Conservation (phyloP, 2,797 vertebrate genomes). For the Phoeniculus purpureus region DNA sequence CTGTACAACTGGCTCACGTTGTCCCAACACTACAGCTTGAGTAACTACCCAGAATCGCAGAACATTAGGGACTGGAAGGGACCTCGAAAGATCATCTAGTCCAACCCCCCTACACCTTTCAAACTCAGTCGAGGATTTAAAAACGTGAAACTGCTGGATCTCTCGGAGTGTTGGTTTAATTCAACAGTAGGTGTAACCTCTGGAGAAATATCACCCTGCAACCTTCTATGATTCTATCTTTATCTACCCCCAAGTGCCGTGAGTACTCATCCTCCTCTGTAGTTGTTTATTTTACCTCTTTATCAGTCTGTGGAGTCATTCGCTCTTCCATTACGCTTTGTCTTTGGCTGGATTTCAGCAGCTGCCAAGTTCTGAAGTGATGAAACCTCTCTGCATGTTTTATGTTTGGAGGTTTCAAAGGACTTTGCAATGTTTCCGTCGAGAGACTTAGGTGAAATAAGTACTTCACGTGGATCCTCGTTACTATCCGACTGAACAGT, state of each 20-base stretch:
- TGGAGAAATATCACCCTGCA: background rate
- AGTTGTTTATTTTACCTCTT: conserved; percentile 71
- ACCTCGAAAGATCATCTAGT: too few relatives aligned
- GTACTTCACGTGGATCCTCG: conserved; percentile 39
- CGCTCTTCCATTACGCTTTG: background rate
- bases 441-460: conserved; percentile 17
- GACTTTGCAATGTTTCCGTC: conserved; percentile 44
- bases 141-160: conserved; percentile 6
- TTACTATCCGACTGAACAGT: conserved; percentile 42
- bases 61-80: too few relatives aligned
- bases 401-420: conserved; percentile 15
- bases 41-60: background rate
- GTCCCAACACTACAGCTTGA: background rate
- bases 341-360: conserved; percentile 38
- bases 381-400: background rate
- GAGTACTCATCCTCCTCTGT: background rate
- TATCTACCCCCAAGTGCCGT: background rate
- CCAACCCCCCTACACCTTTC: background rate
- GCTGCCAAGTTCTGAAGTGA: background rate
- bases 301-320: conserved; percentile 14
- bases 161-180: conserved; percentile 1
- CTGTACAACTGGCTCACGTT: background rate
- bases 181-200: background rate
- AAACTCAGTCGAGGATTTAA: background rate
- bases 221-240: background rate